Evolutionary conservation across 2,888 invertebrate species (phyloP).

Genomic region (Xestia rhomboidea): DNA sequence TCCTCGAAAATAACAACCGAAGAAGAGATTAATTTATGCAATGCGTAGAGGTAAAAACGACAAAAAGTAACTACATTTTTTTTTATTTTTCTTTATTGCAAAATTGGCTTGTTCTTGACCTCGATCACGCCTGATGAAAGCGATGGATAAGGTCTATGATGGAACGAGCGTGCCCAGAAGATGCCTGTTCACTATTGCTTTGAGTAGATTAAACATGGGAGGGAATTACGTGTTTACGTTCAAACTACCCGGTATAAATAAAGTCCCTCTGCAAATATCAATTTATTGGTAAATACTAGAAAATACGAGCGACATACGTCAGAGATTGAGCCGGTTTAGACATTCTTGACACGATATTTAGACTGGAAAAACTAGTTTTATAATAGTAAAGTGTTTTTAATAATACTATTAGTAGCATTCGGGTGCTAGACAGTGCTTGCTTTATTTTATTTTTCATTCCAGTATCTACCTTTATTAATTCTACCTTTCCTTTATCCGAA

Average conservation of each 20-base stretch:
- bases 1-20: neutral
- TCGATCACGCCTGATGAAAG: too few relatives aligned
- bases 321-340: slow-evolving; percentile 11
- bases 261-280: neutral
- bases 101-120: too few relatives aligned
- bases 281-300: slow-evolving; percentile 7
- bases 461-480: too few relatives aligned
- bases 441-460: neutral
- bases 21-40: neutral
- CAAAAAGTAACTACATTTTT: neutral
- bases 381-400: slow-evolving; percentile 1
- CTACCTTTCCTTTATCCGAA: too few relatives aligned
- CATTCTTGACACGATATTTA: slow-evolving; percentile 8
- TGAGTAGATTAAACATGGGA: too few relatives aligned
- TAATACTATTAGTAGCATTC: slow-evolving; percentile 1
- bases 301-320: slow-evolving; percentile 2
- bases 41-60: neutral
- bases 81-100: neutral
- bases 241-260: neutral
- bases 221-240: too few relatives aligned
- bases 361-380: slow-evolving; percentile 13
- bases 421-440: neutral
- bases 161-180: too few relatives aligned
- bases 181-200: too few relatives aligned
- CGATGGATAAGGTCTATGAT: too few relatives aligned